Conservation (phyloP, 2,113 vertebrate species). For the Lagopus leucura region DNA sequence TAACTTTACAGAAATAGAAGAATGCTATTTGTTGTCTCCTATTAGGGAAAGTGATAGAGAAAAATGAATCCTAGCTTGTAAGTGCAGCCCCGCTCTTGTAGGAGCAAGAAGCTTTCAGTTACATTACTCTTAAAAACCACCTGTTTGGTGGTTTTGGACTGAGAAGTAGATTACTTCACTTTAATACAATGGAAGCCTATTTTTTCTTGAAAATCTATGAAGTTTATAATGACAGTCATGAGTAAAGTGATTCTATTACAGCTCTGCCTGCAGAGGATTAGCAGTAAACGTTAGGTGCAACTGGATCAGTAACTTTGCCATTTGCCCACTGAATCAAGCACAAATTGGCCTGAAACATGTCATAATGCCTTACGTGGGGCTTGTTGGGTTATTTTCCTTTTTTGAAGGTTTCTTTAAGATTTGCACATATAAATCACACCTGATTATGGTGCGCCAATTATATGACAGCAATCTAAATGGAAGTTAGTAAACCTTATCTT, state of each 20-base stretch:
- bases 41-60: neutral
- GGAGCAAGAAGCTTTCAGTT: neutral
- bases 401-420: neutral
- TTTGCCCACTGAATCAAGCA: neutral
- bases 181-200: neutral
- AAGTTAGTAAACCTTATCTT: neutral
- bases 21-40: neutral
- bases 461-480: neutral
- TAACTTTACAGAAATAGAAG: neutral
- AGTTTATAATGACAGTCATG: neutral
- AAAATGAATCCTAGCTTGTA: neutral
- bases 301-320: neutral
- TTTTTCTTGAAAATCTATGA: neutral
- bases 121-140: neutral
- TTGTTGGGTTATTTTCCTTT: neutral
- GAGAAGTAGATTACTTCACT: neutral
- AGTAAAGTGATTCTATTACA: neutral
- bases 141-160: accelerated
- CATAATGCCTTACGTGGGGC: neutral
- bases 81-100: neutral
- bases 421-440: neutral
- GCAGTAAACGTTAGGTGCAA: neutral
- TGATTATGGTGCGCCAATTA: neutral
- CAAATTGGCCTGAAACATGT: neutral
- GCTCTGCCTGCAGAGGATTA: neutral